Conservation (phyloP, 2,888 invertebrate genomes). For the Cremastobaeus sp. region DNA sequence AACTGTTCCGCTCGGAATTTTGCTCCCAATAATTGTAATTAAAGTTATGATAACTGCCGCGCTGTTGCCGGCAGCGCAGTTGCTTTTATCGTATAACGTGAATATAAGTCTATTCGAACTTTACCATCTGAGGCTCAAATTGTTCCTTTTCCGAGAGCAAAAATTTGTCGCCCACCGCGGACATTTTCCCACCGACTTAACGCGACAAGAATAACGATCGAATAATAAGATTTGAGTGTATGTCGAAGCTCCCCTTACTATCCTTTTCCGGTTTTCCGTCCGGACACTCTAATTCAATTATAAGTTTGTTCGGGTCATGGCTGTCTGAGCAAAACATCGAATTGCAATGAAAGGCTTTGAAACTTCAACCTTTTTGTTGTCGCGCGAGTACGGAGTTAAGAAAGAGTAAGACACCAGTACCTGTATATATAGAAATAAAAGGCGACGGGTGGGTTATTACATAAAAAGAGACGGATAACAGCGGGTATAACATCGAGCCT, state of each 20-base stretch:
- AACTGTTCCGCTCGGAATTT: not conserved
- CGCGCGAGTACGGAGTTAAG: constrained; percentile 36
- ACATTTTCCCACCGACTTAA: constrained; percentile 1
- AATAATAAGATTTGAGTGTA: constrained; percentile 19
- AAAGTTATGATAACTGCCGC: constrained; percentile 6
- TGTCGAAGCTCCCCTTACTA: not conserved
- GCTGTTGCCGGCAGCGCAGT: not conserved
- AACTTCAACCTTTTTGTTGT: constrained; percentile 51
- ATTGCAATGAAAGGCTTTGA: constrained; percentile 42
- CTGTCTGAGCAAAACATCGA: constrained; percentile 51
- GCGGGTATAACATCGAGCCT: not conserved
- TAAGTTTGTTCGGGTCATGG: constrained; percentile 57
- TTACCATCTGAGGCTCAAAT: not conserved
- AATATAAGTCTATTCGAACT: not conserved
- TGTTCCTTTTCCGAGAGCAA: not conserved
- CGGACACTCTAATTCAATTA: constrained; percentile 60
- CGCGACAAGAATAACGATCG: constrained; percentile 24
- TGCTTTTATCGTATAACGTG: constrained; percentile 6
- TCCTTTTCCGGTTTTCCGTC: constrained; percentile 27
- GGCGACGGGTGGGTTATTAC: constrained; percentile 12
- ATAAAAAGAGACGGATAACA: constrained; percentile 33
- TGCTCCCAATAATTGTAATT: constrained; percentile 2
- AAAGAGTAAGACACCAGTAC: constrained; percentile 12
- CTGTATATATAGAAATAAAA: constrained; percentile 26
- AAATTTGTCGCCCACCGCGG: not conserved